A percentile compares a stretch with the other conserved stretches of the same genome.
These are phyloP conservation scores for Struthidea cinerea DNA, from an alignment of 2,113 vertebrate genomes.

Conservation along the genomic window DNA sequence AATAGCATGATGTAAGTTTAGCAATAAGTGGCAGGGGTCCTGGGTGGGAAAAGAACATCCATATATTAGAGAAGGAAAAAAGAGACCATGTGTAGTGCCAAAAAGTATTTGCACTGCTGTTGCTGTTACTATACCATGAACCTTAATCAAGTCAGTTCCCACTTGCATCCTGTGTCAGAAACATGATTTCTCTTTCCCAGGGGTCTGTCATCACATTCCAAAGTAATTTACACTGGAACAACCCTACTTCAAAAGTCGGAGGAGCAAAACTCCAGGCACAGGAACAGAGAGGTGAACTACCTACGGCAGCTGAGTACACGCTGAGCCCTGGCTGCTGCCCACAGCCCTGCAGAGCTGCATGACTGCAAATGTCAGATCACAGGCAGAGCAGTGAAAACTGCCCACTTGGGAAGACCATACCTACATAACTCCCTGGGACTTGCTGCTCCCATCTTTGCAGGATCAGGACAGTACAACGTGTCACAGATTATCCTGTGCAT, in stretches of 20 bases:
- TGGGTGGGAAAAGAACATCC: neutral
- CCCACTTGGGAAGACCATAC: neutral
- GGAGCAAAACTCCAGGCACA: neutral
- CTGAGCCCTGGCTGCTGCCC: neutral
- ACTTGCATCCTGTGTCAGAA: neutral
- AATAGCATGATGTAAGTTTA: neutral
- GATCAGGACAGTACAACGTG: neutral
- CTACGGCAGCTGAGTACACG: fast-evolving
- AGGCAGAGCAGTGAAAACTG: neutral
- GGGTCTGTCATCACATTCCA: neutral
- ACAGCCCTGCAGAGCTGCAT: neutral
- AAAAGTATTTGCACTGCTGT: neutral
- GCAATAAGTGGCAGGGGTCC: neutral
- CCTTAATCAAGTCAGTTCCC: neutral
- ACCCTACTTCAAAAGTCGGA: neutral
- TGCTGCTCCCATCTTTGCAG: neutral
- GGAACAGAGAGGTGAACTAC: neutral
- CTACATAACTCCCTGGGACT: neutral
- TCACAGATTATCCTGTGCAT: neutral
- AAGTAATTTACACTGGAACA: neutral
- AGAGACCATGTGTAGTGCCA: neutral
- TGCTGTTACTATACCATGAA: neutral
- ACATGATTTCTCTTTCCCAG: neutral
- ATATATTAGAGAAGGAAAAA: neutral
- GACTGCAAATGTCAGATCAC: neutral